Evolutionary conservation across 2,888 invertebrate species (phyloP), one percentile per base, ranked within the genome.

Genomic region (Hecatera dysodea): DNA sequence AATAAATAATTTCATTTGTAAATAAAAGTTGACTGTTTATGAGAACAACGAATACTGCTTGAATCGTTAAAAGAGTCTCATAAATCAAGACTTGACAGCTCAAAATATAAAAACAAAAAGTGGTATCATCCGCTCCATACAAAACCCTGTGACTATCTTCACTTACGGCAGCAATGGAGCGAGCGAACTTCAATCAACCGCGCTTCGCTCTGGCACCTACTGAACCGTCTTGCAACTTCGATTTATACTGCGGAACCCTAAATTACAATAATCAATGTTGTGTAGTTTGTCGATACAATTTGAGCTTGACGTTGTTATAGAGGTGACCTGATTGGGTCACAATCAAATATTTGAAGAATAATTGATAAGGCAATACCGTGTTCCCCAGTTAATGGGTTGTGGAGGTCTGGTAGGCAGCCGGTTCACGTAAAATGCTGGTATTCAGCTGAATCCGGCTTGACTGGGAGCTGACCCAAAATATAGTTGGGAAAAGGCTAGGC

Each of bases 171-270:
- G 72, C 79, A 82, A 83, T 85, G 84, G 76, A 83, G 84, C 81
- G 75, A 64, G 59, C 81, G 82, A 80, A 78, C 86, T 89, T 88
- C 91, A 92, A 93, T 93, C 91, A 90, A 77, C 74, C 81, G 73
- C 82, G 81, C 82, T 80, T 81, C 81, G 75, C 79, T 74, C 78
- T 79, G 87, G 88, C 88, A 89, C 88, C 87, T 90, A 86, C 88
- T 70, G 86, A 87, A 86, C 85, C 87, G 87, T 89, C 89, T 83
- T 77, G 86, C 84, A 85, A 75, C 87, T 90, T 91, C 90, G 89
- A 90, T 91, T 69, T 65, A 69, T 19, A 60, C 42, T 56, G 52
- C 52, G 61, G 64, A 73, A 64, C 73, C 70, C 61, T 78, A 72
- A 71, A 72, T 83, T 75, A 65, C 56, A 61, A 76, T 68, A 70